Conservation (phyloP, 2,113 vertebrate species). For the Amphiprion ocellaris region DNA sequence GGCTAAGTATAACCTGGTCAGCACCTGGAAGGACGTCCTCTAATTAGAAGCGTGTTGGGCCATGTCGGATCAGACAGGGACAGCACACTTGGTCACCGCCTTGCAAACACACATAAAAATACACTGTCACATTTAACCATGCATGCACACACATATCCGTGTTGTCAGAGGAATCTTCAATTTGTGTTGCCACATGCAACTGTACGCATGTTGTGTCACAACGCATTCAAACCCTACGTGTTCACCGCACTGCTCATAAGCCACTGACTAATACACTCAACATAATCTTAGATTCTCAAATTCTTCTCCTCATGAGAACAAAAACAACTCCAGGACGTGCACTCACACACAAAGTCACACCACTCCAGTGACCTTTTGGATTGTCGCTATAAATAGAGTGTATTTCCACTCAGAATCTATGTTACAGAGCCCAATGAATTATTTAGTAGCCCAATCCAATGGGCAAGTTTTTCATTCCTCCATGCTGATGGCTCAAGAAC, state of each 20-base stretch:
- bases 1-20: conserved; percentile 85
- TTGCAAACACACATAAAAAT: conserved; percentile 69
- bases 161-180: conserved; percentile 4
- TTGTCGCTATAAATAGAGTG: conserved; percentile 81
- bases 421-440: conserved; percentile 80
- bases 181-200: conserved; percentile 21
- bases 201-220: background rate
- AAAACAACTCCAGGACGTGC: conserved; percentile 71
- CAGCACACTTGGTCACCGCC: conserved; percentile 72
- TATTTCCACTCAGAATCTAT: conserved; percentile 81
- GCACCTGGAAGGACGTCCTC: conserved; percentile 88
- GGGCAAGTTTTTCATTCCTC: conserved; percentile 61
- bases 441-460: conserved; percentile 80
- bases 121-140: conserved; percentile 41
- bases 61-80: conserved; percentile 85
- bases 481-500: conserved; percentile 62
- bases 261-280: conserved; percentile 22
- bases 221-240: background rate
- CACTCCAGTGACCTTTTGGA: conserved; percentile 81
- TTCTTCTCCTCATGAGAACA: conserved; percentile 57
- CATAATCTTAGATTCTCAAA: conserved; percentile 42
- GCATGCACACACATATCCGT: conserved; percentile 13
- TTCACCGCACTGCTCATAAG: conserved; percentile 1
- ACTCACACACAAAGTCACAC: conserved; percentile 74
- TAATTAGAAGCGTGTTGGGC: conserved; percentile 87